Evolutionary conservation across 2,797 vertebrate species (phyloP).

Genomic region (Manis crassicaudata): DNA sequence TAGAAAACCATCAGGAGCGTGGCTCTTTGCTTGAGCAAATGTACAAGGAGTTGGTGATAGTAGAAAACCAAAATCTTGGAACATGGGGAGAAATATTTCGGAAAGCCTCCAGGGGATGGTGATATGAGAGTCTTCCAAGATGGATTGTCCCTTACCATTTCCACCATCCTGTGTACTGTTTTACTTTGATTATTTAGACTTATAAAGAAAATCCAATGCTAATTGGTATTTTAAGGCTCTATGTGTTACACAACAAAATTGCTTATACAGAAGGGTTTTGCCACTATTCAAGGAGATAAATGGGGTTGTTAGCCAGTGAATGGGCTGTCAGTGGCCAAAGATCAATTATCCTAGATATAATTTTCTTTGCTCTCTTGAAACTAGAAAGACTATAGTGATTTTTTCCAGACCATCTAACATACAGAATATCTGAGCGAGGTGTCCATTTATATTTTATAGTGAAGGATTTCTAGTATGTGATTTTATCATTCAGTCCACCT

Average conservation of each 20-base stretch:
- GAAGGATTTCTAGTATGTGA: background rate
- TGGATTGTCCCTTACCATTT: background rate
- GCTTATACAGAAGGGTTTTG: slow-evolving; percentile 55
- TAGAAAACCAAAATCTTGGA: background rate
- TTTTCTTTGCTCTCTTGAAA: slow-evolving; percentile 48
- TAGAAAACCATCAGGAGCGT: background rate
- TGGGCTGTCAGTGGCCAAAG: slow-evolving; percentile 34
- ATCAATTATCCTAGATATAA: slow-evolving; percentile 36
- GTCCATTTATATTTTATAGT: background rate
- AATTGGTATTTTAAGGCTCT: slow-evolving; percentile 34
- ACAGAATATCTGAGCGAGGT: background rate
- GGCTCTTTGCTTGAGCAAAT: background rate
- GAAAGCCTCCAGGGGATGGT: background rate
- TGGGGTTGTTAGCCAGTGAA: slow-evolving; percentile 14
- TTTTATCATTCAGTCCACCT: background rate
- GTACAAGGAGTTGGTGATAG: background rate
- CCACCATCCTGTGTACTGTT: background rate
- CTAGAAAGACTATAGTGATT: background rate
- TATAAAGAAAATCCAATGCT: slow-evolving; percentile 39
- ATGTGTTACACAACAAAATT: slow-evolving; percentile 39
- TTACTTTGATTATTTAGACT: background rate
- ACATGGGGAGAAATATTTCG: background rate
- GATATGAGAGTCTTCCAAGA: background rate
- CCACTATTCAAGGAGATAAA: background rate
- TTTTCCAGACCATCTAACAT: slow-evolving; percentile 6